phyloP scores from a whole-genome alignment of 2,113 vertebrate genomes.

The Thunnus maccoyii region DNA sequence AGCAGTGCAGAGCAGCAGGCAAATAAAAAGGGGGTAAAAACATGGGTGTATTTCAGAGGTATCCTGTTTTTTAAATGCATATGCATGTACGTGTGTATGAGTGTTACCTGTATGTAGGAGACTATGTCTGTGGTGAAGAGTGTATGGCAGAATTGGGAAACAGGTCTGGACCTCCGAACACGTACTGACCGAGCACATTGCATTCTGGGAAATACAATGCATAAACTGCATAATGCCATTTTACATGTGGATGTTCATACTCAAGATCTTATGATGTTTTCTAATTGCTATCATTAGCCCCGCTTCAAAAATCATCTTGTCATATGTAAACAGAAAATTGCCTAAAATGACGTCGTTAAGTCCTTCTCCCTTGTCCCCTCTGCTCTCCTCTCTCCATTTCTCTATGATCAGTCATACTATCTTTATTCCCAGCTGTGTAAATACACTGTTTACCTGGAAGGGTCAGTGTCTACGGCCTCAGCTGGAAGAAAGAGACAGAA shows the following conservation, averaged over 20 bases:
- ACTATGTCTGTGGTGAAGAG: slow-evolving; percentile 90
- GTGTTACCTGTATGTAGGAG: slow-evolving; percentile 89
- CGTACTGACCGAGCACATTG: slow-evolving; percentile 85
- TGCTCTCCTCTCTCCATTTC: slow-evolving; percentile 63
- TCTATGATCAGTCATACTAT: slow-evolving; percentile 47
- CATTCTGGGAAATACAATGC: slow-evolving; percentile 86
- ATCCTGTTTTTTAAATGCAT: neutral
- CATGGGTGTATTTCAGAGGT: slow-evolving; percentile 5
- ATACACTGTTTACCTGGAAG: slow-evolving; percentile 82
- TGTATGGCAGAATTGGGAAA: slow-evolving; percentile 89
- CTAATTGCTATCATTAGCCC: neutral
- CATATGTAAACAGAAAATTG: neutral
- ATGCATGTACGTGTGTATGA: slow-evolving; percentile 18
- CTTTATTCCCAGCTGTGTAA: slow-evolving; percentile 29
- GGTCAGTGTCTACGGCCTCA: slow-evolving; percentile 85
- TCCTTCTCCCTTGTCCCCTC: slow-evolving; percentile 49
- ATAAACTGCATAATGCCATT: slow-evolving; percentile 56
- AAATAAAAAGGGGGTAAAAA: slow-evolving; percentile 26
- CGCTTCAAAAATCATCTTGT: neutral
- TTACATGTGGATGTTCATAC: slow-evolving; percentile 10
- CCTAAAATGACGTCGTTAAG: neutral
- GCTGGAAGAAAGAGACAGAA: slow-evolving; percentile 73
- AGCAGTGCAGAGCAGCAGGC: slow-evolving; percentile 47
- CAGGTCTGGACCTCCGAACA: slow-evolving; percentile 84
- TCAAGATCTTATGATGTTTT: neutral